A percentile compares a stretch with the other conserved stretches of the same genome.
Conservation (phyloP, 2,797 vertebrate species). For the Hyperoplus immaculatus region DNA sequence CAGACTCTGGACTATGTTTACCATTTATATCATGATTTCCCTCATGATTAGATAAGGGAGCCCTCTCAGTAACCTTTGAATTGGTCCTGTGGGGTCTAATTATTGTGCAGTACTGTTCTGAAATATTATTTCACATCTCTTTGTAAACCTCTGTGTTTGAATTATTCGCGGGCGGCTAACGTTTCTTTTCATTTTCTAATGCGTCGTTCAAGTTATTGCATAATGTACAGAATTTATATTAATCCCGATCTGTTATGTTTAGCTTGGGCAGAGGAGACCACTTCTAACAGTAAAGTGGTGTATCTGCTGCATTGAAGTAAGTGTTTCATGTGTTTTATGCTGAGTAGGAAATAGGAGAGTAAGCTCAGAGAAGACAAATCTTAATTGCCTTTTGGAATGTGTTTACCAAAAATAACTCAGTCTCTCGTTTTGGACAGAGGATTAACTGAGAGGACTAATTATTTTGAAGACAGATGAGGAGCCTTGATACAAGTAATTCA, state of each 20-base stretch:
- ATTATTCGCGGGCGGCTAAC: background rate
- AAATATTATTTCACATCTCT: conserved; percentile 13
- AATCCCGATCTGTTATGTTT: conserved; percentile 40
- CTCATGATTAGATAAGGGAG: conserved; percentile 37
- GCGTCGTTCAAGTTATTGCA: conserved; percentile 16
- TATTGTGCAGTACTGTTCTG: conserved; percentile 50
- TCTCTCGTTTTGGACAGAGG: conserved; percentile 59
- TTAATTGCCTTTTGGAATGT: conserved; percentile 26
- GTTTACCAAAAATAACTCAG: conserved; percentile 59
- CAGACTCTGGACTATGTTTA: conserved; percentile 36
- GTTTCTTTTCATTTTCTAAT: conserved; percentile 40
- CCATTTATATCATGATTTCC: conserved; percentile 43
- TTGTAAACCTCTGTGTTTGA: conserved; percentile 13
- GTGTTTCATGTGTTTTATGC: conserved; percentile 36
- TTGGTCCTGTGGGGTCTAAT: conserved; percentile 67
- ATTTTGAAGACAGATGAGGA: conserved; percentile 55
- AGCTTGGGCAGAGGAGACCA: conserved; percentile 32
- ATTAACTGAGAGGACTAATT: conserved; percentile 45
- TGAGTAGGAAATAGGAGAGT: conserved; percentile 21
- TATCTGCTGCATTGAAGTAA: conserved; percentile 27
- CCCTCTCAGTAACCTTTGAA: conserved; percentile 31
- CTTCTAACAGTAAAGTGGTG: conserved; percentile 15
- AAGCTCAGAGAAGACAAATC: conserved; percentile 14
- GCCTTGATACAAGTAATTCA: conserved; percentile 11
- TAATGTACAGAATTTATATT: conserved; percentile 54